Conservation (phyloP, 1,140 invertebrate genomes). For the Drosophila serrata region DNA sequence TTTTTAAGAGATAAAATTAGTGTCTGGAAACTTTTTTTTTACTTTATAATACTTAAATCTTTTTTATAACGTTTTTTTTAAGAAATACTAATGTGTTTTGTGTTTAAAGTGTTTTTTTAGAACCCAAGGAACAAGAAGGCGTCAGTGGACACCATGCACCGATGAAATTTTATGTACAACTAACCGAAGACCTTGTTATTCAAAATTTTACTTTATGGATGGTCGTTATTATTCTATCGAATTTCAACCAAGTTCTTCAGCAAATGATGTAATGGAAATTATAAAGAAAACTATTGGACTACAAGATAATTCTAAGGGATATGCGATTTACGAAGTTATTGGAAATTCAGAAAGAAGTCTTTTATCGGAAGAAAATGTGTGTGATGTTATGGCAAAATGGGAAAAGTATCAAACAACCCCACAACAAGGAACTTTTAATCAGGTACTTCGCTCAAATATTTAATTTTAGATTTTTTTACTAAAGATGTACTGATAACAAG, state of each 20-base stretch:
- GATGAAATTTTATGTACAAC: conserved; percentile 97
- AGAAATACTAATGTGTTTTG: background rate
- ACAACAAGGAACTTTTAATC: conserved; percentile 86
- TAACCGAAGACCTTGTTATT: conserved; percentile 95
- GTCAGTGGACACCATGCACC: conserved; percentile 96
- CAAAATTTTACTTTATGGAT: conserved; percentile 96
- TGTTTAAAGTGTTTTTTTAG: conserved; percentile 70
- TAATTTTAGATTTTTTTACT: background rate
- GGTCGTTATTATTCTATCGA: conserved; percentile 97
- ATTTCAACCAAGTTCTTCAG: conserved; percentile 97
- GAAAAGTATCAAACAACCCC: conserved; percentile 91
- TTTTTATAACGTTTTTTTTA: background rate
- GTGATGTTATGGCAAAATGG: conserved; percentile 98
- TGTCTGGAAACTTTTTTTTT: no score
- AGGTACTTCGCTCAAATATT: conserved; percentile 27
- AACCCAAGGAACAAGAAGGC: conserved; percentile 90
- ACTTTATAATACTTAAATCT: no score
- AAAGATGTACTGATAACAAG: no score
- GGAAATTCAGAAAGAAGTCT: conserved; percentile 94
- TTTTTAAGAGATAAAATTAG: no score
- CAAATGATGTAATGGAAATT: conserved; percentile 95
- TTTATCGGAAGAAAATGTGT: conserved; percentile 93
- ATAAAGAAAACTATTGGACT: conserved; percentile 97
- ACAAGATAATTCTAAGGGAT: conserved; percentile 90
- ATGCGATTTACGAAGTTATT: conserved; percentile 87